These are phyloP conservation scores for Carterocephalus palaemon DNA, from an alignment of 2,888 invertebrate genomes.

Conservation along the genomic window DNA sequence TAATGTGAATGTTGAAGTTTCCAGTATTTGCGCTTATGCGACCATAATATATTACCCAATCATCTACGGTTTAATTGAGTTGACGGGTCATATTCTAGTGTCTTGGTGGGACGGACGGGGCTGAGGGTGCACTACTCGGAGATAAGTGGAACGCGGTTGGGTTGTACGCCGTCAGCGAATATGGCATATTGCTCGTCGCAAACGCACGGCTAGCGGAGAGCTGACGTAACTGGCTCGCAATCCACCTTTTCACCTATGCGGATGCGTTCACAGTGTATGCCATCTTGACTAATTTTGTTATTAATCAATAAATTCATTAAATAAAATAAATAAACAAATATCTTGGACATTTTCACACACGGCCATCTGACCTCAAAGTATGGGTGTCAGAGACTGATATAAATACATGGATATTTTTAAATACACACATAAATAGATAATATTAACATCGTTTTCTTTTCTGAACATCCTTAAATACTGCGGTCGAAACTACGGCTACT, in stretches of 20 bases:
- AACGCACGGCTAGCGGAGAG: conserved; percentile 36
- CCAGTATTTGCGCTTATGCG: conserved; percentile 10
- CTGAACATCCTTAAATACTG: no score
- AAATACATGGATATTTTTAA: no score
- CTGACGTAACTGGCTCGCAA: conserved; percentile 28
- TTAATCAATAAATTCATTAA: no score
- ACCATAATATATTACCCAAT: conserved; percentile 11
- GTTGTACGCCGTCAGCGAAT: conserved; percentile 44
- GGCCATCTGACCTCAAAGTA: no score
- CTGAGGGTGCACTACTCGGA: conserved; percentile 42
- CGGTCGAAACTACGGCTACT: no score
- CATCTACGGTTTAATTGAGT: conserved; percentile 43
- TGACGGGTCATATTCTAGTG: conserved; percentile 39
- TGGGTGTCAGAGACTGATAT: no score
- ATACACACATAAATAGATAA: no score
- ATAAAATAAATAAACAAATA: no score
- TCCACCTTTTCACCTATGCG: conserved; percentile 16
- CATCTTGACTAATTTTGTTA: no score
- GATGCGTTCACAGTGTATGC: conserved; percentile 1
- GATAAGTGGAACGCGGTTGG: conserved; percentile 39
- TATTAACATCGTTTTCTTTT: no score
- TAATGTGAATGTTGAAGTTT: no score
- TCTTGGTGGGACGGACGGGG: conserved; percentile 30
- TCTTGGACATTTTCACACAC: no score
- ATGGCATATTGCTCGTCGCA: conserved; percentile 37